phyloP scores from a whole-genome alignment of 1,140 invertebrate species.

The Eumaeus atala region DNA sequence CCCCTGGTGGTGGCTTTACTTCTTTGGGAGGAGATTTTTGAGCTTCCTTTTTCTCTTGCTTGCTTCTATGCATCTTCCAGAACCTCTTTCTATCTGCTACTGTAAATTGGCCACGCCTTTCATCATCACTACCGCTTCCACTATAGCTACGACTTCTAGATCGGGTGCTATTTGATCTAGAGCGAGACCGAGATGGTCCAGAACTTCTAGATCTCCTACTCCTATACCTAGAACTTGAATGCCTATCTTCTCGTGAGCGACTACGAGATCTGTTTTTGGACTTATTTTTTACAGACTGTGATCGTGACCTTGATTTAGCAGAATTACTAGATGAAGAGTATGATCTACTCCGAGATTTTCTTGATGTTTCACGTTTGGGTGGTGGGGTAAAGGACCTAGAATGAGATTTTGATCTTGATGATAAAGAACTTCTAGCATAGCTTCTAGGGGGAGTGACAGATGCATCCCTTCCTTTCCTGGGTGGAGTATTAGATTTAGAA shows the following conservation, averaged over 20 bases:
- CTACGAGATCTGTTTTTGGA: slow-evolving; percentile 37
- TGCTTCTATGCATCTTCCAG: slow-evolving; percentile 57
- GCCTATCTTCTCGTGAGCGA: slow-evolving; percentile 30
- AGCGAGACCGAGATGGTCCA: slow-evolving; percentile 31
- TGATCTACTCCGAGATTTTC: slow-evolving; percentile 31
- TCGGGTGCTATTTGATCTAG: slow-evolving; percentile 36
- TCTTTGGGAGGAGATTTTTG: slow-evolving; percentile 47
- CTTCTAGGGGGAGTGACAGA: slow-evolving; percentile 57
- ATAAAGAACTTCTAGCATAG: slow-evolving; percentile 45
- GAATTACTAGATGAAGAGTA: slow-evolving; percentile 35
- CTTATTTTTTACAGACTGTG: not conserved
- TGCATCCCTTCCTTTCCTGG: slow-evolving; percentile 40
- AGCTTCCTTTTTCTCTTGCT: slow-evolving; percentile 41
- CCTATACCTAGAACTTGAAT: slow-evolving; percentile 38
- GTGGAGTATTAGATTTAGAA: slow-evolving; percentile 27
- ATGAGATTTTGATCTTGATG: slow-evolving; percentile 44
- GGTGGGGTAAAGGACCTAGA: slow-evolving; percentile 40
- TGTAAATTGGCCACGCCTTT: slow-evolving; percentile 59
- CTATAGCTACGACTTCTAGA: slow-evolving; percentile 40
- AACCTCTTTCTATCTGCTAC: slow-evolving; percentile 61
- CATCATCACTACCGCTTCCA: slow-evolving; percentile 45
- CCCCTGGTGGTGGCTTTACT: slow-evolving; percentile 53
- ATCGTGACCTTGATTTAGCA: slow-evolving; percentile 32
- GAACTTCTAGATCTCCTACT: slow-evolving; percentile 30
- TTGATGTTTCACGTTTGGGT: slow-evolving; percentile 35